Conservation (phyloP, 2,797 vertebrate genomes). For the Hippoglossus hippoglossus region DNA sequence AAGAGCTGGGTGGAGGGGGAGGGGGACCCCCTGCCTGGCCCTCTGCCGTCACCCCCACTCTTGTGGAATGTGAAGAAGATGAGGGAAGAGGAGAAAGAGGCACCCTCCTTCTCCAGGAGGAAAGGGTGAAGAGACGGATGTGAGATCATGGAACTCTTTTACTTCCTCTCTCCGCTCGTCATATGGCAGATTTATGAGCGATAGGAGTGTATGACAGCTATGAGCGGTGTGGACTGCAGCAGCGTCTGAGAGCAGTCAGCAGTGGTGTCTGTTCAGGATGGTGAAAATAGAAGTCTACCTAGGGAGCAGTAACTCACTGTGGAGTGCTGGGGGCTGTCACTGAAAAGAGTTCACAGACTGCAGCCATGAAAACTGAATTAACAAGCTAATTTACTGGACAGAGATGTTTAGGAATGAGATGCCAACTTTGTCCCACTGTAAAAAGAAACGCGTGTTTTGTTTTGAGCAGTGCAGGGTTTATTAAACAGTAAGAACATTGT, state of each 20-base stretch:
- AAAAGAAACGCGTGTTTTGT: slow-evolving; percentile 23
- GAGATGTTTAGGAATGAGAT: slow-evolving; percentile 53
- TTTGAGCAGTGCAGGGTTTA: slow-evolving; percentile 8
- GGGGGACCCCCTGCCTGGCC: slow-evolving; percentile 75
- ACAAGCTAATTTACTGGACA: slow-evolving; percentile 77
- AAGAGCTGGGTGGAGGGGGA: slow-evolving; percentile 65
- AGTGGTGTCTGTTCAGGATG: slow-evolving; percentile 48
- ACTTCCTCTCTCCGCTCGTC: slow-evolving; percentile 17
- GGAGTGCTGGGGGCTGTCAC: slow-evolving; percentile 78
- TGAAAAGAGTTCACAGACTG: slow-evolving; percentile 74
- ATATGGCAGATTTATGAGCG: slow-evolving; percentile 38
- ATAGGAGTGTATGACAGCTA: slow-evolving; percentile 40
- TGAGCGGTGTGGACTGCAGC: slow-evolving; percentile 34
- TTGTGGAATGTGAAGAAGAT: slow-evolving; percentile 78
- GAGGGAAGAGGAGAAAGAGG: slow-evolving; percentile 54
- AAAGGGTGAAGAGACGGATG: slow-evolving; percentile 60
- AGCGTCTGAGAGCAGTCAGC: slow-evolving; percentile 49
- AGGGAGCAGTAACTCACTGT: slow-evolving; percentile 81
- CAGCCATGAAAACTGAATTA: slow-evolving; percentile 81
- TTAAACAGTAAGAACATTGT: slow-evolving; percentile 10
- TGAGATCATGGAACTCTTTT: slow-evolving; percentile 61
- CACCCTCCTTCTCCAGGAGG: slow-evolving; percentile 45
- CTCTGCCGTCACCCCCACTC: slow-evolving; percentile 67
- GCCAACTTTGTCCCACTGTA: slow-evolving; percentile 47
- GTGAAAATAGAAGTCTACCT: slow-evolving; percentile 73